A percentile compares a stretch with the other conserved stretches of the same genome.
Evolutionary conservation across 2,113 vertebrate species (phyloP).

Genomic region (Entelurus aequoreus): DNA sequence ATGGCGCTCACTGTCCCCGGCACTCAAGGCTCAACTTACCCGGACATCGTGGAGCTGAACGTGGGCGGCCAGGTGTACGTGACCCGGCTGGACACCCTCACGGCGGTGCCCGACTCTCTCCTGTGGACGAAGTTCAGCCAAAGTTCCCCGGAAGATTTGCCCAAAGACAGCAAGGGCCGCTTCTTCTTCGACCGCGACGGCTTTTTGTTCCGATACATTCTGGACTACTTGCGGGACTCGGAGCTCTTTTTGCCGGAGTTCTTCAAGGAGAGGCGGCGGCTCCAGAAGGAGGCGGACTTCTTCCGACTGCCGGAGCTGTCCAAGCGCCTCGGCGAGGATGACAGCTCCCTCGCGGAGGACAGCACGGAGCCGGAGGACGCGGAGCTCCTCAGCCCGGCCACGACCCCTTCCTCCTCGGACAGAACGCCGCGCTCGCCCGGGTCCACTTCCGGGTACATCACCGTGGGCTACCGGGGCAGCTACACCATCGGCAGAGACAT

Average conservation of each 20-base stretch:
- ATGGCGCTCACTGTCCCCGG: constrained; percentile 59
- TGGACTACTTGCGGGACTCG: constrained; percentile 90
- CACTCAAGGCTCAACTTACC: constrained; percentile 60
- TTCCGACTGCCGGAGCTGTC: constrained; percentile 87
- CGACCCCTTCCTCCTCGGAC: constrained; percentile 58
- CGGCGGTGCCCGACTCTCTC: constrained; percentile 82
- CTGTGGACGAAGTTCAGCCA: constrained; percentile 87
- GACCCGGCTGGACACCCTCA: constrained; percentile 86
- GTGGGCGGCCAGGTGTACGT: constrained; percentile 95
- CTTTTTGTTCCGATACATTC: constrained; percentile 90
- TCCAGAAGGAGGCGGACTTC: constrained; percentile 90
- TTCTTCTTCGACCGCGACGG: constrained; percentile 96
- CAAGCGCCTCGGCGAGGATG: constrained; percentile 77
- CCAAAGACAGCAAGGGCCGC: constrained; percentile 89
- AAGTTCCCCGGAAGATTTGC: constrained; percentile 76
- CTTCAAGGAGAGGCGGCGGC: constrained; percentile 84
- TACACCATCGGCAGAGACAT: constrained; percentile 94
- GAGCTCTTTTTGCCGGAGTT: constrained; percentile 88
- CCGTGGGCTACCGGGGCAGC: constrained; percentile 90
- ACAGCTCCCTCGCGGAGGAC: constrained; percentile 67
- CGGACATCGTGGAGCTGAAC: constrained; percentile 92
- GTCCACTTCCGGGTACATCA: constrained; percentile 83
- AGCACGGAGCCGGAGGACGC: constrained; percentile 72
- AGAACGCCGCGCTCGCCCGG: constrained; percentile 77
- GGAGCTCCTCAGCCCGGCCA: constrained; percentile 59